Conservation (phyloP, 2,888 invertebrate species). For the Synergus umbraculus region DNA sequence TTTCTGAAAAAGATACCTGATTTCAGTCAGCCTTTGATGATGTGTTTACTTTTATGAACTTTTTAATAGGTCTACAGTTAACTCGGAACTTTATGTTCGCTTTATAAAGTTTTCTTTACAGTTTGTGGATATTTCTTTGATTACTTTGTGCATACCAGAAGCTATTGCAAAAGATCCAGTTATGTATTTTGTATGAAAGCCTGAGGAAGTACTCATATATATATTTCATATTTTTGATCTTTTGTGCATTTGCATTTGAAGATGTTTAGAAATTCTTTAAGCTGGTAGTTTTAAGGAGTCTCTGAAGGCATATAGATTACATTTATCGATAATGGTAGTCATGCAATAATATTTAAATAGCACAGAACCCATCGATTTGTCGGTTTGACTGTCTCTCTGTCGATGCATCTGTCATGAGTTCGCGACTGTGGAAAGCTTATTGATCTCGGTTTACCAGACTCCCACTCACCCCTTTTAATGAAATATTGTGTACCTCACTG, state of each 20-base stretch:
- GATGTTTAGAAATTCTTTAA: too few relatives aligned
- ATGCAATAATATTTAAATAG: slow-evolving; percentile 6
- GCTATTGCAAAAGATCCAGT: background rate
- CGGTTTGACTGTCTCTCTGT: slow-evolving; percentile 44
- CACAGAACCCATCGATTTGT: slow-evolving; percentile 1
- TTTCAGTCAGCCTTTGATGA: background rate
- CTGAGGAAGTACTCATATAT: too few relatives aligned
- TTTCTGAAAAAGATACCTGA: background rate
- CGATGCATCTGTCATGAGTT: slow-evolving; percentile 64
- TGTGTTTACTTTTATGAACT: background rate
- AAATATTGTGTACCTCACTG: slow-evolving; percentile 13
- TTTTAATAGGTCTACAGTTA: background rate
- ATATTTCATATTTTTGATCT: too few relatives aligned
- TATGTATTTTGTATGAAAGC: too few relatives aligned
- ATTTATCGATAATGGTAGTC: slow-evolving; percentile 9
- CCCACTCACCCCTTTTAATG: slow-evolving; percentile 10
- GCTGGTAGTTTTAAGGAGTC: background rate
- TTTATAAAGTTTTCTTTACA: background rate
- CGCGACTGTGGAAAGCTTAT: slow-evolving; percentile 68
- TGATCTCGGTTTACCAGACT: slow-evolving; percentile 61
- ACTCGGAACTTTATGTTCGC: background rate
- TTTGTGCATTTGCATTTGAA: background rate
- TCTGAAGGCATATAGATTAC: background rate
- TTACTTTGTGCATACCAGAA: background rate
- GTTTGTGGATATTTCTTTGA: background rate